phyloP scores from a whole-genome alignment of 2,113 vertebrate genomes.

The Percina caprodes region DNA sequence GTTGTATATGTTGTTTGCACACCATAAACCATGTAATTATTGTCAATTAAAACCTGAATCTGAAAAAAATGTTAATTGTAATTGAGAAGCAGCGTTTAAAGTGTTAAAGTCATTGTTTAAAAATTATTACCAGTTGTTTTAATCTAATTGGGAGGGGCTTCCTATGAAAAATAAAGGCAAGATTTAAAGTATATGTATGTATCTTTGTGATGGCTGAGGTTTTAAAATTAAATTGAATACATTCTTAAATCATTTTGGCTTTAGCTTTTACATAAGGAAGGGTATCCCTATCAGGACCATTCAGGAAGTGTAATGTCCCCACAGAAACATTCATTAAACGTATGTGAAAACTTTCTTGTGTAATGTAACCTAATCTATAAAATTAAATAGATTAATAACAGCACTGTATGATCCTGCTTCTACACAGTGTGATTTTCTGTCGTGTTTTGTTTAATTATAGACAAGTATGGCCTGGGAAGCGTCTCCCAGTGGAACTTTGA shows the following conservation, averaged over 20 bases:
- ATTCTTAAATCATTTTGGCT: not conserved
- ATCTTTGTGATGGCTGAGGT: not conserved
- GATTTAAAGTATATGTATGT: not conserved
- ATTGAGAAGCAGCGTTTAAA: not conserved
- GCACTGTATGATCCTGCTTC: not conserved
- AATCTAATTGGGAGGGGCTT: not conserved
- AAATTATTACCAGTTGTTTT: not conserved
- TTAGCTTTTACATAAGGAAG: not conserved
- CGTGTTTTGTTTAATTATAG: conserved; percentile 76
- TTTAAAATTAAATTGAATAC: not conserved
- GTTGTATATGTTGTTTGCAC: not conserved
- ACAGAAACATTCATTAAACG: not conserved
- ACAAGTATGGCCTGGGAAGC: conserved; percentile 85
- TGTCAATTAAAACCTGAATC: not conserved
- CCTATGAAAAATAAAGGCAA: not conserved
- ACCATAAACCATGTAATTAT: not conserved
- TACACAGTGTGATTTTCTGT: not conserved
- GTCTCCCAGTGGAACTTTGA: conserved; percentile 98
- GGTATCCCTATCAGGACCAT: not conserved
- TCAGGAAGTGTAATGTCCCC: not conserved
- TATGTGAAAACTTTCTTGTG: not conserved
- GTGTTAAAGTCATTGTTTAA: not conserved
- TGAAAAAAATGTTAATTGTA: not conserved
- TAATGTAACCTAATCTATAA: not conserved
- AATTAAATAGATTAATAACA: too few relatives aligned